Percentiles rank a stretch among this genome's conserved stretches.
Evolutionary conservation across 2,797 vertebrate genomes (phyloP).

Genomic region (Centropyge bicolor): DNA sequence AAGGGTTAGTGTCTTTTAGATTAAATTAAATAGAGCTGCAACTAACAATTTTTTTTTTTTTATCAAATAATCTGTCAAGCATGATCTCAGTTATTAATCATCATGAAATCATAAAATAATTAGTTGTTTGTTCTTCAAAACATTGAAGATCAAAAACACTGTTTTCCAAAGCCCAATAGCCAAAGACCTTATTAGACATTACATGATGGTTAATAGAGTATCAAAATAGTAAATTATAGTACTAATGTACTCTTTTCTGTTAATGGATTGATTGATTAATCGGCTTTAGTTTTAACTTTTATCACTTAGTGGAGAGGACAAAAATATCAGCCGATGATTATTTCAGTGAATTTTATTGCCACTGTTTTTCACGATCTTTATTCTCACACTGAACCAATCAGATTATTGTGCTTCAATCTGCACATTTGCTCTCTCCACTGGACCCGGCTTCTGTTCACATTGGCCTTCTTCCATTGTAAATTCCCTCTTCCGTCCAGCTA

Average conservation of each 20-base stretch:
- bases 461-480: constrained; percentile 35
- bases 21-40: no score
- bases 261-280: neutral
- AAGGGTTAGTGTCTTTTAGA: neutral
- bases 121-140: neutral
- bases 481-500: constrained; percentile 32
- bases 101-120: neutral
- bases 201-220: no score
- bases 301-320: neutral
- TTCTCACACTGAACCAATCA: constrained; percentile 13
- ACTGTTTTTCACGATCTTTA: constrained; percentile 7
- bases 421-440: constrained; percentile 27
- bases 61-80: neutral
- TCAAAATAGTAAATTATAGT: neutral
- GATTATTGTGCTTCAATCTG: constrained; percentile 37
- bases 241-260: neutral
- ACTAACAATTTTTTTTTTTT: no score
- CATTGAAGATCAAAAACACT: neutral
- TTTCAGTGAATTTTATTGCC: neutral
- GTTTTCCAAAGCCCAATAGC: neutral
- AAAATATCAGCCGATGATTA: neutral
- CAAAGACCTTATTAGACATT: neutral
- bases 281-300: neutral
- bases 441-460: neutral
- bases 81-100: neutral